Evolutionary conservation across 2,888 invertebrate species (phyloP).

Genomic region (Xiphydria camelus): DNA sequence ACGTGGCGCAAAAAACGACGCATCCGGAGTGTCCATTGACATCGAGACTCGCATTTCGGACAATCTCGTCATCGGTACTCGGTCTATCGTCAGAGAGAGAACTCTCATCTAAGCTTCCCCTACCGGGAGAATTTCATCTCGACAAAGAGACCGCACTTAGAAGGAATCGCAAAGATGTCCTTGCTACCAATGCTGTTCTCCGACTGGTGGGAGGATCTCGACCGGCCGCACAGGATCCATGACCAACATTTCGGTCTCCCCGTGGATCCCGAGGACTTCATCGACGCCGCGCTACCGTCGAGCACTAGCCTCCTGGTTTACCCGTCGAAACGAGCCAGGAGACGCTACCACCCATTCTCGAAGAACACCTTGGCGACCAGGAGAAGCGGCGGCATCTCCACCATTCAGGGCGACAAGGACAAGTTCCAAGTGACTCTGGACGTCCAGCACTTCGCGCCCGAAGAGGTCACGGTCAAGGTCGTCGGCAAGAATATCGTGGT

Average conservation of each 20-base stretch:
- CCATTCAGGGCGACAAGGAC: conserved; percentile 65
- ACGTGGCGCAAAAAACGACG: too few species aligned
- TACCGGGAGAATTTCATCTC: too few species aligned
- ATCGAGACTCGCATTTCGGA: too few species aligned
- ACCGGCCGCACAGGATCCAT: conserved; percentile 64
- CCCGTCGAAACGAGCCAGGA: conserved; percentile 57
- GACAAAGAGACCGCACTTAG: too few species aligned
- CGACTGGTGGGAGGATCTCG: conserved; percentile 81
- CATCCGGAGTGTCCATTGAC: too few species aligned
- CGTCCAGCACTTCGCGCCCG: conserved; percentile 73
- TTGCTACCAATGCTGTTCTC: conserved; percentile 78
- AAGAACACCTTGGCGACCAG: conserved; percentile 61
- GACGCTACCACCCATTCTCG: conserved; percentile 72
- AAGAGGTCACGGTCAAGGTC: conserved; percentile 74
- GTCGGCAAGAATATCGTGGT: conserved; percentile 68
- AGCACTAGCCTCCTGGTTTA: conserved; percentile 6
- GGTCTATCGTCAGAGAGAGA: too few species aligned
- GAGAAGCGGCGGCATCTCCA: conserved; percentile 62
- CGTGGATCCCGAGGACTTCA: conserved; percentile 70
- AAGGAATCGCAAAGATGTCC: conserved; percentile 64
- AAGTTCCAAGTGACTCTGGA: conserved; percentile 73
- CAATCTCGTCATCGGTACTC: too few species aligned
- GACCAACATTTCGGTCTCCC: conserved; percentile 65
- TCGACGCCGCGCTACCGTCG: conserved; percentile 41
- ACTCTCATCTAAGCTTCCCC: too few species aligned